These are phyloP conservation scores for Meta bourneti DNA, from an alignment of 2,888 invertebrate genomes.

Conservation along the genomic window DNA sequence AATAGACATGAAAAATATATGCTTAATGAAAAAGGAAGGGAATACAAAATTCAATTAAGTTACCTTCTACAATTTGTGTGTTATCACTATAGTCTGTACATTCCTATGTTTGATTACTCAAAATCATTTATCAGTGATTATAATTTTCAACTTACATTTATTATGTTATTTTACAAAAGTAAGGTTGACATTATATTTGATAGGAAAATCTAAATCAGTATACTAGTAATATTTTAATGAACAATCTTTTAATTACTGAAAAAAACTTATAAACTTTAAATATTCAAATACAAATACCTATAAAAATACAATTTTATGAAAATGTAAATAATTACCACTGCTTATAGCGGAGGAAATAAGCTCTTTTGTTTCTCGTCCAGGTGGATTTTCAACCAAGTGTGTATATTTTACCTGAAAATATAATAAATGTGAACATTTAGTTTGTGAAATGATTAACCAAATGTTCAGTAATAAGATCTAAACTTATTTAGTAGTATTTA, in stretches of 20 bases:
- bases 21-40: no score
- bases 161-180: neutral
- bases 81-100: no score
- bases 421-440: conserved; percentile 5
- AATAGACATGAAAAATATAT: no score
- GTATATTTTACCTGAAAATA: conserved; percentile 84
- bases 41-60: no score
- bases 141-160: no score
- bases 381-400: conserved; percentile 85
- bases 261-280: neutral
- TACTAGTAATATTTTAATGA: no score
- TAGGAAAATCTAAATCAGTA: no score
- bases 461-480: neutral
- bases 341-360: conserved; percentile 89
- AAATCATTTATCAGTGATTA: conserved; percentile 8
- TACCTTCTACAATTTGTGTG: no score
- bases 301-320: no score
- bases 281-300: neutral
- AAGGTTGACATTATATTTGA: no score
- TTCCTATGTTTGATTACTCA: no score
- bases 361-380: conserved; percentile 83
- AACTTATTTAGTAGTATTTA: neutral
- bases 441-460: neutral
- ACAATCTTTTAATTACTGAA: neutral
- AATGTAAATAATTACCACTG: conserved; percentile 82